Evolutionary conservation across 1,140 invertebrate species (phyloP).

Genomic region (Asobara japonica): DNA sequence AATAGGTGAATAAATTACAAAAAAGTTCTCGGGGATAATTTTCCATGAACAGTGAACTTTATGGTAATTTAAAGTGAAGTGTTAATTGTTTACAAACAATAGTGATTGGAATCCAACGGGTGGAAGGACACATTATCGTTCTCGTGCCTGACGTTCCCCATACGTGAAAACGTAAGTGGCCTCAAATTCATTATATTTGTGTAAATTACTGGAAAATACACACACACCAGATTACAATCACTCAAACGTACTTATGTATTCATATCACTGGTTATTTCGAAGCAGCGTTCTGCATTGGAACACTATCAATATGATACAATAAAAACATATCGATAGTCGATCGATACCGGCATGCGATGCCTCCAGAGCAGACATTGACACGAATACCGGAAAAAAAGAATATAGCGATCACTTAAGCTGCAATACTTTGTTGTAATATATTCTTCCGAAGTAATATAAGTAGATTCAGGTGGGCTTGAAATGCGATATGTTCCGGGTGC

Average conservation of each 20-base stretch:
- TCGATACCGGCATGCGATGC: background rate
- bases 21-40: too few species aligned
- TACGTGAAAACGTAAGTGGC: background rate
- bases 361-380: background rate
- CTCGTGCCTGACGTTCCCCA: background rate
- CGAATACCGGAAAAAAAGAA: background rate
- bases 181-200: background rate
- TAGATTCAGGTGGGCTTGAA: constrained; percentile 1
- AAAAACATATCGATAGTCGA: background rate
- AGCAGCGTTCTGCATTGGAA: background rate
- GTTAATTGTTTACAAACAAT: background rate
- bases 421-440: background rate
- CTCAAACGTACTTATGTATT: too few species aligned
- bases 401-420: background rate
- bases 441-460: background rate
- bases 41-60: background rate
- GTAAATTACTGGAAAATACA: background rate
- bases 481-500: background rate
- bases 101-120: background rate
- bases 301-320: background rate
- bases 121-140: background rate
- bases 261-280: background rate
- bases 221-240: background rate
- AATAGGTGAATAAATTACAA: background rate
- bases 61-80: background rate